phyloP scores from a whole-genome alignment of 2,888 invertebrate species.

The Mimas tiliae region DNA sequence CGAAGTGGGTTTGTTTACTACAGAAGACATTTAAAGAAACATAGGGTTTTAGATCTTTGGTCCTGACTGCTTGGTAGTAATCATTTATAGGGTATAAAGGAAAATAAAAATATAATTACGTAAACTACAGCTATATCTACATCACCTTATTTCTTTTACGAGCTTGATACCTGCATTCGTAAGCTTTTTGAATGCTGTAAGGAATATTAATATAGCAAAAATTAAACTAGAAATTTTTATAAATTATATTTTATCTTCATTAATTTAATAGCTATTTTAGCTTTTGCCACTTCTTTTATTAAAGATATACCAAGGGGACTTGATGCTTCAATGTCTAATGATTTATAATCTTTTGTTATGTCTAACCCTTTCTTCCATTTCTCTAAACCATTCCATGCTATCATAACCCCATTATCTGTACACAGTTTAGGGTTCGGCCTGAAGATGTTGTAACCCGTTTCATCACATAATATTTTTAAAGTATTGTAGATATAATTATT shows the following conservation, averaged over 20 bases:
- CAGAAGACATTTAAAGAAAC: no score
- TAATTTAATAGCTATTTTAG: constrained; percentile 77
- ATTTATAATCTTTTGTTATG: constrained; percentile 84
- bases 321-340: constrained; percentile 86
- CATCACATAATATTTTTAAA: constrained; percentile 88
- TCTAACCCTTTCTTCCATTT: constrained; percentile 85
- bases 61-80: no score
- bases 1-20: no score
- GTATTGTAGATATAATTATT: constrained; percentile 92
- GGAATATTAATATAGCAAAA: no score
- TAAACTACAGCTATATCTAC: no score
- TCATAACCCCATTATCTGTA: constrained; percentile 99
- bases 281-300: constrained; percentile 81
- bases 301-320: constrained; percentile 88
- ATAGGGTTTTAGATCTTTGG: no score
- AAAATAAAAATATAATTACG: no score
- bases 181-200: no score
- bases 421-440: constrained; percentile 94
- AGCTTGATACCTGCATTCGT: no score
- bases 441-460: constrained; percentile 87
- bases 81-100: no score
- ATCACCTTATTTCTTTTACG: no score
- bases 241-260: constrained; percentile 60
- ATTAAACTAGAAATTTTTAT: background rate
- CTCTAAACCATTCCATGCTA: constrained; percentile 99